Conservation (phyloP, 2,797 vertebrate species). For the Cuculus canorus region DNA sequence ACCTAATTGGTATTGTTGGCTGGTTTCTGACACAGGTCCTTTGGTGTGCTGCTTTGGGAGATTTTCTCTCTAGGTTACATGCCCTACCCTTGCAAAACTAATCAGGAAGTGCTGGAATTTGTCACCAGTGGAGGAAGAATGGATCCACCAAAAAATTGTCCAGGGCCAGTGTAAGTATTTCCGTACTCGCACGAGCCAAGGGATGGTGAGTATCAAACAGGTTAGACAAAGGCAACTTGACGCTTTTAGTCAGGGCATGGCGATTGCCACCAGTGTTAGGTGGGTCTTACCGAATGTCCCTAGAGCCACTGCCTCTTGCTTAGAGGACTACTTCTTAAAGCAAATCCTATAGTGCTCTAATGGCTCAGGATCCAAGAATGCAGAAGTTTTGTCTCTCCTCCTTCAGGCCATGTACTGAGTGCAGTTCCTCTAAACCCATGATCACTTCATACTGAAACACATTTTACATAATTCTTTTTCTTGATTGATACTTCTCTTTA, state of each 20-base stretch:
- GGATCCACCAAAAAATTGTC: slow-evolving; percentile 91
- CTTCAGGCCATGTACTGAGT: not conserved
- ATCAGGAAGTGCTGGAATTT: slow-evolving; percentile 93
- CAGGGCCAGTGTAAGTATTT: slow-evolving; percentile 90
- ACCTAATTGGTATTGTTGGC: not conserved
- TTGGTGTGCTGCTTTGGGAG: slow-evolving; percentile 95
- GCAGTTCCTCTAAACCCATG: not conserved
- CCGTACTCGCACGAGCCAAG: not conserved
- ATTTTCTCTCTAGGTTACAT: slow-evolving; percentile 94
- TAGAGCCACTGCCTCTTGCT: not conserved
- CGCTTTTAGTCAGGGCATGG: not conserved
- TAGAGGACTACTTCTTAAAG: too few relatives aligned
- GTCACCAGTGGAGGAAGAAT: slow-evolving; percentile 90
- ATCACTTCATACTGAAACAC: not conserved
- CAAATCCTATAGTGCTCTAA: too few relatives aligned
- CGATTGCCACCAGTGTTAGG: not conserved
- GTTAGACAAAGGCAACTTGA: not conserved
- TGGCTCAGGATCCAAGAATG: not conserved
- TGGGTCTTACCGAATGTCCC: not conserved
- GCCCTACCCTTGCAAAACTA: slow-evolving; percentile 91
- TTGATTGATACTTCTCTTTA: not conserved
- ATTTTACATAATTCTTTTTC: not conserved
- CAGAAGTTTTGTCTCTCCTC: not conserved
- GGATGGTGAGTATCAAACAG: not conserved
- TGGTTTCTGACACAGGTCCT: slow-evolving; percentile 84